Base-by-base conservation (phyloP, 2,888 invertebrate genomes). In the Netelia melanura region DNA sequence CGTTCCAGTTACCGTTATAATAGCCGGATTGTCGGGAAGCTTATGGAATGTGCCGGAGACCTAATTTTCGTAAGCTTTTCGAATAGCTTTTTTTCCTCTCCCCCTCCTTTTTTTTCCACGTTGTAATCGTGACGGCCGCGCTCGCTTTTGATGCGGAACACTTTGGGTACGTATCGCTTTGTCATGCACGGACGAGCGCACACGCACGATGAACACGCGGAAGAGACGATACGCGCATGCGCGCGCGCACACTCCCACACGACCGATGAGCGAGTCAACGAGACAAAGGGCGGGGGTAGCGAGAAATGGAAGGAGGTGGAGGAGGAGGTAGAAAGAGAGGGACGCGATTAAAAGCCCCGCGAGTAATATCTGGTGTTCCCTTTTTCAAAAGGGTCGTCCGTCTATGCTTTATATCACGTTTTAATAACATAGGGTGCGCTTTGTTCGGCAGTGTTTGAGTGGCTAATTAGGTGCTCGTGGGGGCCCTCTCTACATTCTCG, bases 391-490 rank as follows among this genome's bases (percentile, higher is more conserved):
- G 58, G 81, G 54, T 65, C n/a, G 17, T n/a, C 67, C 70, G 54
- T 75, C 54, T 56, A 71, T 80, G 81, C 89, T 90, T 90, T 88
- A 88, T 86, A 88, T 87, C 90, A 89, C 90, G 89, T 90, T 91
- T 90, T 91, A 91, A 90, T 90, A 90, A 91, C 91, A 89, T 87
- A 83, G 85, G 86, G 87, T 84, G 81, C 86, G 86, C 88, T 91
- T 90, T 91, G 90, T 90, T 88, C 86, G 78, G 83, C 87, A 86
- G 90, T 91, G 91, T 91, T 91, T 90, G 89, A 91, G 91, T 91
- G 91, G 91, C 90, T 91, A 91, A 91, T 91, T 91, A 91, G 91
- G 88, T 90, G 87, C 90, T 89, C 85, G 90, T 87, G 87, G 86
- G 30, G 30, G 30, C 30, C 30, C 89, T 89, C 87, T 89, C 88